Evolutionary conservation across 2,888 invertebrate species (phyloP).

Genomic region (Fragum fragum): DNA sequence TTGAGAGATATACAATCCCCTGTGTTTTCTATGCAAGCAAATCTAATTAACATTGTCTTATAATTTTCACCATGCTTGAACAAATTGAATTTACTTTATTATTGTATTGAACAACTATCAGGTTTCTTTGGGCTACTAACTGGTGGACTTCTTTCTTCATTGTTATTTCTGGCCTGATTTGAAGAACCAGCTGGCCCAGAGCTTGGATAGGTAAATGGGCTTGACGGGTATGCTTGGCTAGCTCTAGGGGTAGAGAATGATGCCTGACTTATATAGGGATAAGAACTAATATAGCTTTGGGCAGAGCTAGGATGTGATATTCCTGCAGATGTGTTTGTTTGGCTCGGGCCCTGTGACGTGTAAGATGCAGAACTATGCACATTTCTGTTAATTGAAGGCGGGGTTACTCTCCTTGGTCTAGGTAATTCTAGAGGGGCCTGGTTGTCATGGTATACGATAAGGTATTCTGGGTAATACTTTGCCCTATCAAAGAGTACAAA

Average conservation of each 20-base stretch:
- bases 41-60: too few relatives aligned
- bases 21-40: too few relatives aligned
- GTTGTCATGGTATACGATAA: constrained; percentile 67
- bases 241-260: background rate
- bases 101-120: constrained; percentile 3
- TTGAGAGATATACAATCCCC: too few relatives aligned
- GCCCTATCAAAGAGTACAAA: constrained; percentile 76
- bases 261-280: background rate
- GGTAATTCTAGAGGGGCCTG: background rate
- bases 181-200: too few relatives aligned
- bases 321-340: background rate
- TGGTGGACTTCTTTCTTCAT: background rate
- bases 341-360: background rate
- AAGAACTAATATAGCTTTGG: background rate
- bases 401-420: background rate
- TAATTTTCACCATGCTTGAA: too few relatives aligned
- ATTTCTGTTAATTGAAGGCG: background rate
- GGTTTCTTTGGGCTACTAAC: background rate
- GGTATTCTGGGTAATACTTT: constrained; percentile 79
- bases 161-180: too few relatives aligned
- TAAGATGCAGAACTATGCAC: background rate
- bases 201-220: background rate
- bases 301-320: background rate
- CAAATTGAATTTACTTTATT: too few relatives aligned
- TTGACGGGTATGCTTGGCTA: background rate